These are phyloP conservation scores for Conus ventricosus DNA, from an alignment of 1,140 invertebrate species.

Conservation along the genomic window DNA sequence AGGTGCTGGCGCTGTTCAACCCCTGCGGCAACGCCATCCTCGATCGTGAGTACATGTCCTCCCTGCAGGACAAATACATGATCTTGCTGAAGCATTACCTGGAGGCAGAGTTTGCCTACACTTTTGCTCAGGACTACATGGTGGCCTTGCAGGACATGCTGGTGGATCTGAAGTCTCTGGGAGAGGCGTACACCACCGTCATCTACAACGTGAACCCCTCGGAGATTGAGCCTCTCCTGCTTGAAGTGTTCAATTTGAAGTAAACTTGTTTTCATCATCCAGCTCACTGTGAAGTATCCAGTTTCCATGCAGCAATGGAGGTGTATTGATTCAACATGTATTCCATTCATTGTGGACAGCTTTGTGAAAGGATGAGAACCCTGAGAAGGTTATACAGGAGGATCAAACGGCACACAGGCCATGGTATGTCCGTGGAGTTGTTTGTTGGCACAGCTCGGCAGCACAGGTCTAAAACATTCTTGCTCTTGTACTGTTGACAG, in stretches of 20 bases:
- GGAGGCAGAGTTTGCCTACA: slow-evolving; percentile 83
- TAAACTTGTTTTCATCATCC: slow-evolving; percentile 67
- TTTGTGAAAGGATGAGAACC: too few relatives aligned
- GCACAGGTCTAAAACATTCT: background rate
- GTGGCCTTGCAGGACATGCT: slow-evolving; percentile 88
- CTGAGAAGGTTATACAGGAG: too few relatives aligned
- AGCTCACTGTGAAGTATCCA: background rate
- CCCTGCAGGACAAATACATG: slow-evolving; percentile 90
- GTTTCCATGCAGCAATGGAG: too few relatives aligned
- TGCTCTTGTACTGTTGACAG: too few relatives aligned
- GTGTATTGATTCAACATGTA: too few relatives aligned
- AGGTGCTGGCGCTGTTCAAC: slow-evolving; percentile 91
- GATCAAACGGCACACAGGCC: too few relatives aligned
- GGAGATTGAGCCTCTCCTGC: slow-evolving; percentile 90
- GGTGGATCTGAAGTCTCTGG: slow-evolving; percentile 88
- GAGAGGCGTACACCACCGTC: slow-evolving; percentile 90
- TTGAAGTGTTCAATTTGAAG: slow-evolving; percentile 76
- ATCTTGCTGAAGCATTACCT: slow-evolving; percentile 91
- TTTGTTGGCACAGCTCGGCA: background rate
- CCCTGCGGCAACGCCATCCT: slow-evolving; percentile 87
- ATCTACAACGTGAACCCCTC: slow-evolving; percentile 93
- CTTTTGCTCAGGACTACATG: slow-evolving; percentile 60
- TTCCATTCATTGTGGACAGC: too few relatives aligned
- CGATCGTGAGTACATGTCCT: slow-evolving; percentile 82
- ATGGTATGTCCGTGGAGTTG: background rate